These are phyloP conservation scores for Marmota monax DNA, from an alignment of 2,113 vertebrate species.

Conservation along the genomic window DNA sequence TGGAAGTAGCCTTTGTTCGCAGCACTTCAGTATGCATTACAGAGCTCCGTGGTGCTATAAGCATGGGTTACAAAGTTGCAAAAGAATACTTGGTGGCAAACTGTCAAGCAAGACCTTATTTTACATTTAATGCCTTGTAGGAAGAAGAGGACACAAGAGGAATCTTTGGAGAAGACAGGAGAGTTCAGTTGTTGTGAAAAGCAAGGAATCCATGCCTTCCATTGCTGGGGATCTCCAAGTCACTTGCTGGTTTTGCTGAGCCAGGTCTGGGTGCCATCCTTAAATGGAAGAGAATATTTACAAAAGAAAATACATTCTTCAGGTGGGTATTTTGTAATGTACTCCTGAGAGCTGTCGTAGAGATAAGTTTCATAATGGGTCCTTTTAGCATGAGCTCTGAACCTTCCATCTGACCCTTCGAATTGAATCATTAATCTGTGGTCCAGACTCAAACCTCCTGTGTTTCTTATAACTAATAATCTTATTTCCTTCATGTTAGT, in stretches of 20 bases:
- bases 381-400: not conserved
- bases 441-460: not conserved
- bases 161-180: not conserved
- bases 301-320: not conserved
- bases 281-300: constrained; percentile 48
- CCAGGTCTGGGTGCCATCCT: not conserved
- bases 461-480: not conserved
- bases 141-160: not conserved
- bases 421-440: not conserved
- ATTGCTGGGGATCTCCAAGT: not conserved
- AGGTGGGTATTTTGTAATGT: constrained; percentile 35
- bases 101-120: constrained; percentile 57
- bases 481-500: not conserved
- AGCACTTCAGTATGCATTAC: not conserved
- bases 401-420: not conserved
- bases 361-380: not conserved
- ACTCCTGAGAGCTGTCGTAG: not conserved
- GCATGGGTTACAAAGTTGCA: constrained; percentile 59
- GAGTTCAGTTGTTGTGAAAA: not conserved
- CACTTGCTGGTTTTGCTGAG: not conserved
- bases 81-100: constrained; percentile 23
- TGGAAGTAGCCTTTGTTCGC: constrained; percentile 25
- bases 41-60: not conserved
- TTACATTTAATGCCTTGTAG: constrained; percentile 63
- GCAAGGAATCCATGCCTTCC: not conserved